A percentile compares a stretch with the other conserved stretches of the same genome.
phyloP scores from a whole-genome alignment of 2,113 vertebrate genomes.

The Strigops habroptila region DNA sequence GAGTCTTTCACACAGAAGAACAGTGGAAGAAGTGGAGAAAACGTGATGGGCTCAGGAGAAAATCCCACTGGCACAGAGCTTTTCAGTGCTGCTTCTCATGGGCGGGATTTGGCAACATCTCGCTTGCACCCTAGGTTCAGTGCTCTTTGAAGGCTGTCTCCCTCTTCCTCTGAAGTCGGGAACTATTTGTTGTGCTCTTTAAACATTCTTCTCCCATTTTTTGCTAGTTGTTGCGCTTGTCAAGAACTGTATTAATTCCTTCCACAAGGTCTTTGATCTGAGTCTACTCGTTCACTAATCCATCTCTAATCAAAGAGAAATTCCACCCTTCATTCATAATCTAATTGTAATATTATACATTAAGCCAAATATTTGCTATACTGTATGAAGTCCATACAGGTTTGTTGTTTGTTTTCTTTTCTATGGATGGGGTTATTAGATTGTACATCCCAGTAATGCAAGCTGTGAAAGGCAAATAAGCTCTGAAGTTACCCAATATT shows the following conservation, averaged over 20 bases:
- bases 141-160: background rate
- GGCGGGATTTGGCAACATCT: background rate
- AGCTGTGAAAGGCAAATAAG: conserved; percentile 27
- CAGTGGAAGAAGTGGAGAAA: background rate
- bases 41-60: conserved; percentile 1
- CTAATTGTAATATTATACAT: background rate
- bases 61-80: background rate
- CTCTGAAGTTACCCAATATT: conserved; percentile 13
- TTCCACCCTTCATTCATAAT: background rate
- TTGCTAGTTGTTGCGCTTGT: background rate
- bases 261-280: background rate
- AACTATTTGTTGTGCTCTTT: background rate
- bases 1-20: conserved; percentile 11
- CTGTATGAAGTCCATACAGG: background rate
- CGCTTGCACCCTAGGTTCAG: background rate
- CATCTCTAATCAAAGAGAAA: background rate
- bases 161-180: background rate
- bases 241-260: background rate
- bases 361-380: background rate
- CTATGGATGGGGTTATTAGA: background rate
- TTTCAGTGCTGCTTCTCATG: background rate
- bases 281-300: background rate
- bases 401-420: conserved; percentile 23
- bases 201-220: background rate
- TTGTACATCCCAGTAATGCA: background rate